phyloP scores from a whole-genome alignment of 2,888 invertebrate species.

The Morpho achilles region DNA sequence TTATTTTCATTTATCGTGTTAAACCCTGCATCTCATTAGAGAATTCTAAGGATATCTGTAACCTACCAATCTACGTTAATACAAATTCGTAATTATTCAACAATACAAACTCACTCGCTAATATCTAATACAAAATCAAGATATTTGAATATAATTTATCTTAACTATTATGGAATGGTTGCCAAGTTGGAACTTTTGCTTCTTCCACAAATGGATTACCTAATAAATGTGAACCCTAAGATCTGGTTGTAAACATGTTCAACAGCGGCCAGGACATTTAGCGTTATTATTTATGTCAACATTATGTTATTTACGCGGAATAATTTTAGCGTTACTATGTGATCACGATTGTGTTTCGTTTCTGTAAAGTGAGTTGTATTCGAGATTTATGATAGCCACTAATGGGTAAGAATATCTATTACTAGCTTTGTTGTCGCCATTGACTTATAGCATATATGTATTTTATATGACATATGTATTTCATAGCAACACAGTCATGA shows the following conservation, averaged over 20 bases:
- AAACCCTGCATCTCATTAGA: no score
- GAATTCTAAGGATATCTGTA: no score
- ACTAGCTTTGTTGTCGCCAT: no score
- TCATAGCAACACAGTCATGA: no score
- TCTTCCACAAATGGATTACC: conserved; percentile 26
- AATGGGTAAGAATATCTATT: background rate
- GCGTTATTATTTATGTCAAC: conserved; percentile 37
- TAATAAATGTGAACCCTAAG: conserved; percentile 27
- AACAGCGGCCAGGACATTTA: conserved; percentile 31
- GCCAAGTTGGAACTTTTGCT: conserved; percentile 21
- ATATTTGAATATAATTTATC: conserved; percentile 20
- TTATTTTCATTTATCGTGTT: no score
- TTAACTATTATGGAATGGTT: conserved; percentile 25
- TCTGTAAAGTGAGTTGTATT: conserved; percentile 3
- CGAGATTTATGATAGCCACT: conserved; percentile 4
- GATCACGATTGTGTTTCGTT: conserved; percentile 1
- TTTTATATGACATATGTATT: no score
- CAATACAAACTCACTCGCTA: background rate
- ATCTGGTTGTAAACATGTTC: conserved; percentile 32
- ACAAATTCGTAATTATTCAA: no score
- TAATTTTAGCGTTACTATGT: conserved; percentile 29
- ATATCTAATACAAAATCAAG: conserved; percentile 16
- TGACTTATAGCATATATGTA: no score
- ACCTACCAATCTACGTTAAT: no score
- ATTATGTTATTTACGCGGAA: conserved; percentile 39